Percentiles rank a stretch among this genome's conserved stretches.
phyloP scores from a whole-genome alignment of 1,140 invertebrate genomes.

The Anastrepha obliqua region DNA sequence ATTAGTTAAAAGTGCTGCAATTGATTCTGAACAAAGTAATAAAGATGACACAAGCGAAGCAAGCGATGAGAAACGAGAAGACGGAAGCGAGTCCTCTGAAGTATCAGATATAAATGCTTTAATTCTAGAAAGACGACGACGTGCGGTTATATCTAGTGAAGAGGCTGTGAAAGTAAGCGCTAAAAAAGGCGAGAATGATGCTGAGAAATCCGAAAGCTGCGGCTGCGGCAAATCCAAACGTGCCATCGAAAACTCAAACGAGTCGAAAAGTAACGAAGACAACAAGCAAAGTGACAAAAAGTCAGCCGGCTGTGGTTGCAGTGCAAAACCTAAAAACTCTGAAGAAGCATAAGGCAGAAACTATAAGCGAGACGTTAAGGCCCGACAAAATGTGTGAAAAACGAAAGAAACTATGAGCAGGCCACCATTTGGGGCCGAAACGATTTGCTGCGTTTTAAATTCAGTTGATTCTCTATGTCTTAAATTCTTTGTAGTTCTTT shows the following conservation, averaged over 20 bases:
- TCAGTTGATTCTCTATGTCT: slow-evolving; percentile 15
- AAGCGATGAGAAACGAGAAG: not conserved
- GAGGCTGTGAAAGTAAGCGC: not conserved
- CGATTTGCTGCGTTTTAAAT: not conserved
- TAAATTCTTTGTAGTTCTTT: not conserved
- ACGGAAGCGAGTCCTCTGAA: not conserved
- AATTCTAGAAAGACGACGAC: not conserved
- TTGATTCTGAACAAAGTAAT: not conserved
- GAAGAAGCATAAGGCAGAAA: too few species aligned
- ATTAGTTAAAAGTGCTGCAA: not conserved
- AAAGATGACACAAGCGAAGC: not conserved
- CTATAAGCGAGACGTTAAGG: not conserved
- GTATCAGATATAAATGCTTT: too few species aligned
- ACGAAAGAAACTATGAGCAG: not conserved
- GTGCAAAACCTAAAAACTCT: too few species aligned
- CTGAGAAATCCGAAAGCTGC: too few species aligned
- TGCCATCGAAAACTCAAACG: too few species aligned
- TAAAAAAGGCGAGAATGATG: not conserved
- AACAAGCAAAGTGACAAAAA: too few species aligned
- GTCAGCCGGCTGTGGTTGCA: too few species aligned
- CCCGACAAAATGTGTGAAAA: not conserved
- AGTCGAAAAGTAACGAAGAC: too few species aligned
- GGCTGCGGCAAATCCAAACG: too few species aligned
- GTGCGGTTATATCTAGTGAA: not conserved
- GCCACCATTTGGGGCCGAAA: not conserved